phyloP scores from a whole-genome alignment of 2,888 invertebrate genomes.

The Lepidochrysops patricia region DNA sequence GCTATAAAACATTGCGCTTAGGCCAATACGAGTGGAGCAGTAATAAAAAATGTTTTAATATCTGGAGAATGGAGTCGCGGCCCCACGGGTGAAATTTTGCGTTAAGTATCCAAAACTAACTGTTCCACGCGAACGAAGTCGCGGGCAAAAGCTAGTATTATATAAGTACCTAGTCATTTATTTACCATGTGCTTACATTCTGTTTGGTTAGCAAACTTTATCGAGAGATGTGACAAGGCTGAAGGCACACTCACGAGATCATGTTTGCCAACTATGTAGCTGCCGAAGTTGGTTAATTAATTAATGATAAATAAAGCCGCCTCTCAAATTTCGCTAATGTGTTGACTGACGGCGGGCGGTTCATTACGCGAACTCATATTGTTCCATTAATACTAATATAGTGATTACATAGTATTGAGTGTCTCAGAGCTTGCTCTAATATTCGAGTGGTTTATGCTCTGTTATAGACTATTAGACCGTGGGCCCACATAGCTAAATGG shows the following conservation, averaged over 20 bases:
- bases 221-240: background rate
- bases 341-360: constrained; percentile 1
- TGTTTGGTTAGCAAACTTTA: background rate
- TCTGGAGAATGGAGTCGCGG: no score
- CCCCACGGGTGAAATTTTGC: no score
- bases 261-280: background rate
- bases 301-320: constrained; percentile 12
- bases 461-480: no score
- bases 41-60: no score
- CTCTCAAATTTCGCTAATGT: constrained; percentile 11
- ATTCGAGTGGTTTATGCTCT: no score
- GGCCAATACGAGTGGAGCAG: no score
- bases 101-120: no score
- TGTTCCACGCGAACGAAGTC: no score
- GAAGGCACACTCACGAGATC: background rate
- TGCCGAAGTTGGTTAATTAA: constrained; percentile 2
- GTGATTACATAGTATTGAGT: background rate
- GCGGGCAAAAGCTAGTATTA: no score
- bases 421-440: no score
- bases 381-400: background rate
- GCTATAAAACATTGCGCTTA: no score
- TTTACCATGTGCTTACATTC: background rate
- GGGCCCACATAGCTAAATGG: no score
- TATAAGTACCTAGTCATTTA: background rate
- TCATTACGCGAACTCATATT: background rate